Conservation (phyloP, 2,797 vertebrate genomes). For the Peromyscus aztecus region DNA sequence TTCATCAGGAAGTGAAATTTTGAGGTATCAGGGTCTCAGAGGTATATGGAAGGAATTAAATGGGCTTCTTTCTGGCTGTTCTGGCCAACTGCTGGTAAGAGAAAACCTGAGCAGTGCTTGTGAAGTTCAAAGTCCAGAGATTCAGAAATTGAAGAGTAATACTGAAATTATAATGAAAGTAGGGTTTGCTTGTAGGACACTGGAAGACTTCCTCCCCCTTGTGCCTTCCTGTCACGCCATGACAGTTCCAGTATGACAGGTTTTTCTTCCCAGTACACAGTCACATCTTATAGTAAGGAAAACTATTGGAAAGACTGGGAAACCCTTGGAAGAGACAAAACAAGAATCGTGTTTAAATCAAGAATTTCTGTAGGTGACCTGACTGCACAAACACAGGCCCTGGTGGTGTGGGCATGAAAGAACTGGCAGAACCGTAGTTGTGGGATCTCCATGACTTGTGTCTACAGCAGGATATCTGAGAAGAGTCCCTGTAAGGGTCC, state of each 20-base stretch:
- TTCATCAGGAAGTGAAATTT: not conserved
- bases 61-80: not conserved
- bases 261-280: not conserved
- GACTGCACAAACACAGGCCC: too few species aligned
- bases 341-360: not conserved
- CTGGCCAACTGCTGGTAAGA: not conserved
- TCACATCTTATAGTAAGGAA: not conserved
- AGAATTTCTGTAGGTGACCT: too few species aligned
- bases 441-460: too few species aligned
- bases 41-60: not conserved
- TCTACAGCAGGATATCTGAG: too few species aligned
- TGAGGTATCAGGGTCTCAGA: not conserved
- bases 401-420: too few species aligned
- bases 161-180: too few species aligned
- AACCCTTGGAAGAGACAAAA: not conserved
- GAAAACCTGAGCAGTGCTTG: not conserved
- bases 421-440: too few species aligned
- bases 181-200: not conserved
- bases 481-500: too few species aligned
- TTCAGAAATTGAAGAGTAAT: not conserved
- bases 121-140: not conserved
- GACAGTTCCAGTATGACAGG: not conserved
- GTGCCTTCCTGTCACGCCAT: not conserved
- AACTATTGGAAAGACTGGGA: not conserved
- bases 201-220: not conserved